These are phyloP conservation scores for Cryptoblepharus egeriae DNA, from an alignment of 2,797 vertebrate genomes.

Conservation along the genomic window DNA sequence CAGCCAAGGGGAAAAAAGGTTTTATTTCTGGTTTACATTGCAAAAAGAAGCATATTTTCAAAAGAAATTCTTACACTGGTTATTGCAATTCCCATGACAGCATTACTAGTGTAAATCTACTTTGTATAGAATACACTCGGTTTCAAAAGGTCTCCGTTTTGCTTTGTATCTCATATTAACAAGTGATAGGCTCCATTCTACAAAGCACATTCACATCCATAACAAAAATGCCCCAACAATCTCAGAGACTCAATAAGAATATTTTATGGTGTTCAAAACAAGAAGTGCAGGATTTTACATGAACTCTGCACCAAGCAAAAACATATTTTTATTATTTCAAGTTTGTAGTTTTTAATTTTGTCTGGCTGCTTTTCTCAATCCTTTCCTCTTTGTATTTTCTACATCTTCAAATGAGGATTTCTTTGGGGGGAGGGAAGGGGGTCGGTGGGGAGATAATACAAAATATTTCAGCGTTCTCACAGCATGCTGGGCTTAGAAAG, in stretches of 20 bases:
- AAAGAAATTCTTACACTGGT: background rate
- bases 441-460: background rate
- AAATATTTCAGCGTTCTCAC: constrained; percentile 37
- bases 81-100: background rate
- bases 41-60: background rate
- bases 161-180: background rate
- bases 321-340: constrained; percentile 11
- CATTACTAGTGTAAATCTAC: background rate
- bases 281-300: background rate
- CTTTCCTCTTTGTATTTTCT: background rate
- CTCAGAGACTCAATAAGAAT: background rate
- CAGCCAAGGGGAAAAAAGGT: background rate
- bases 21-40: background rate
- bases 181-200: background rate
- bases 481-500: constrained; percentile 31
- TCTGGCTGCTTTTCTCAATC: background rate
- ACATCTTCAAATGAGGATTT: constrained; percentile 13
- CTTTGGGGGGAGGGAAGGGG: background rate
- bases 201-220: background rate
- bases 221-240: background rate
- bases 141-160: background rate
- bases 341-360: constrained; percentile 20
- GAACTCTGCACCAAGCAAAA: constrained; percentile 33
- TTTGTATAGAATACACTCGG: background rate
- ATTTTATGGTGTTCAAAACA: constrained; percentile 16